A percentile compares a stretch with the other conserved stretches of the same genome.
These are phyloP conservation scores for Grammomys surdaster DNA, from an alignment of 2,113 vertebrate species.

Conservation along the genomic window DNA sequence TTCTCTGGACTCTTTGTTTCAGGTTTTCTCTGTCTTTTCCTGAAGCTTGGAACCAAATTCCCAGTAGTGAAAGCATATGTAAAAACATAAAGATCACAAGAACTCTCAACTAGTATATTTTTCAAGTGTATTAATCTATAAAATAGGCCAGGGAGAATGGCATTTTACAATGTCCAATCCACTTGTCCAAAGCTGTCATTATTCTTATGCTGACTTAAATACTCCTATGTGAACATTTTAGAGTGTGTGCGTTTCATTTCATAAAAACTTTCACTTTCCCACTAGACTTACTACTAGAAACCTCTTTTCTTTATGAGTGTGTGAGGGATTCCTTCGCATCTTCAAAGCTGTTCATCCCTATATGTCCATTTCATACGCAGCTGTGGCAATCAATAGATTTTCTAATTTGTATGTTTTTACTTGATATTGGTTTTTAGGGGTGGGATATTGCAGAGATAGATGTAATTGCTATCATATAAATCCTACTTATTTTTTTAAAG, in stretches of 20 bases:
- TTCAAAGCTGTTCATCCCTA: background rate
- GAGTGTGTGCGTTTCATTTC: background rate
- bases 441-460: background rate
- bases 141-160: rapidly evolving
- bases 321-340: background rate
- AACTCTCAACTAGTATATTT: background rate
- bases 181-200: background rate
- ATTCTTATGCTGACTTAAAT: background rate
- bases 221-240: background rate
- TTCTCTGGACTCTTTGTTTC: too few species aligned
- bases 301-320: background rate
- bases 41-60: background rate
- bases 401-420: background rate
- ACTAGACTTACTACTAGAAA: background rate
- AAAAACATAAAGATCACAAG: background rate
- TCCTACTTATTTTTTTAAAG: background rate
- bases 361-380: background rate
- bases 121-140: background rate
- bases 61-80: background rate
- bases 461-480: background rate
- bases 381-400: background rate
- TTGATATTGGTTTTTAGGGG: background rate
- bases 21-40: background rate
- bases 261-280: too few species aligned
- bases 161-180: background rate